Percentiles rank a stretch among this genome's conserved stretches.
Conservation (phyloP, 2,888 invertebrate genomes). For the Nemapogon koenigi region DNA sequence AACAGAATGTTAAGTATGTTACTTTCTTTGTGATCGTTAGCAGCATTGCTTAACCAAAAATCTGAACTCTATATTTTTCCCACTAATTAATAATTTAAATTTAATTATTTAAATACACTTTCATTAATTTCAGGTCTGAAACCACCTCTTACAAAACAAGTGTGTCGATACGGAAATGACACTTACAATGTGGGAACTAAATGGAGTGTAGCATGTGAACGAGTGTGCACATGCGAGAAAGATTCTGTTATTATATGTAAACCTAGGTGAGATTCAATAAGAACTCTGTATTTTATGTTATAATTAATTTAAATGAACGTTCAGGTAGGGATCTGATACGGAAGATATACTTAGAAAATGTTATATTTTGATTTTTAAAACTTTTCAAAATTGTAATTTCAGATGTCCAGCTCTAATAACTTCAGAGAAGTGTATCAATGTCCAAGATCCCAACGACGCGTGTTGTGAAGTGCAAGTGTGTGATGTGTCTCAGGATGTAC, state of each 20-base stretch:
- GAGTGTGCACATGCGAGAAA: conserved; percentile 77
- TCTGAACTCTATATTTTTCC: too few species aligned
- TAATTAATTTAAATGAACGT: background rate
- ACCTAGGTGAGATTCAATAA: conserved; percentile 63
- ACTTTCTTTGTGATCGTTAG: too few species aligned
- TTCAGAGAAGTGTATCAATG: conserved; percentile 79
- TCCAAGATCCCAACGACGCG: conserved; percentile 81
- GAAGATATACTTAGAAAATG: background rate
- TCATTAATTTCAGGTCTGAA: conserved; percentile 42
- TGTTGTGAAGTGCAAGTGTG: conserved; percentile 88
- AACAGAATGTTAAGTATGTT: too few species aligned
- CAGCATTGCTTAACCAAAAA: too few species aligned
- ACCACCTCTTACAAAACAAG: conserved; percentile 26
- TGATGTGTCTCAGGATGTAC: conserved; percentile 81
- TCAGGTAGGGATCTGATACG: background rate
- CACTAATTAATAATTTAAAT: too few species aligned
- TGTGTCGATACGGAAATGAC: conserved; percentile 70
- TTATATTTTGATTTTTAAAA: background rate
- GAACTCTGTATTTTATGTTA: background rate
- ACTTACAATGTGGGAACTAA: conserved; percentile 75
- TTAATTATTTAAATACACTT: too few species aligned
- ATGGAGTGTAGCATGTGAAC: conserved; percentile 82
- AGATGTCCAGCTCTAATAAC: conserved; percentile 67
- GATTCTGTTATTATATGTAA: conserved; percentile 77
- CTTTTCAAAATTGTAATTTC: conserved; percentile 14